A percentile compares a stretch with the other conserved stretches of the same genome.
Evolutionary conservation across 2,797 vertebrate species (phyloP).

Genomic region (Falco biarmicus): DNA sequence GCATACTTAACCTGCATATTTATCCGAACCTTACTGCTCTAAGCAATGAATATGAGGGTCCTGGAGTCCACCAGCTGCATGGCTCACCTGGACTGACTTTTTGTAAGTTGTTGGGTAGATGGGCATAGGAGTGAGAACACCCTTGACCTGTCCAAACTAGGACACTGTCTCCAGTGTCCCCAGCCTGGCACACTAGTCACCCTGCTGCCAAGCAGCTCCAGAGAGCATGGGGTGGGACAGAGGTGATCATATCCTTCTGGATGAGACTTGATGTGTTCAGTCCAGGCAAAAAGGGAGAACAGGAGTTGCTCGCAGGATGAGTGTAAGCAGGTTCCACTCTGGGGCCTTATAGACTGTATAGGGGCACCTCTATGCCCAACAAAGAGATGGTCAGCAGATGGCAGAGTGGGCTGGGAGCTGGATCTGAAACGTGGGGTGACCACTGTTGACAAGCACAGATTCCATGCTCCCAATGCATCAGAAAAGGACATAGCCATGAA

Average conservation of each 20-base stretch:
- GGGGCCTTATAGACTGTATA: neutral
- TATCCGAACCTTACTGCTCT: neutral
- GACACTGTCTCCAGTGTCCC: neutral
- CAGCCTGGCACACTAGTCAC: neutral
- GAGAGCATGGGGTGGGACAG: neutral
- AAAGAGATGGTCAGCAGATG: neutral
- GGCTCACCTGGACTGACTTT: neutral
- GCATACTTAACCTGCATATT: neutral
- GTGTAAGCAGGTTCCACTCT: neutral
- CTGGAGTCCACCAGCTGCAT: neutral
- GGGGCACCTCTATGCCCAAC: neutral
- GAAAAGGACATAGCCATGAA: neutral
- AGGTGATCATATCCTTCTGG: neutral
- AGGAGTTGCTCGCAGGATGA: neutral
- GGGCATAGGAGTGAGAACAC: neutral
- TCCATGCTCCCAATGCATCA: neutral
- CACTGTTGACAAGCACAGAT: rapidly evolving
- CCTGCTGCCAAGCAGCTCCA: neutral
- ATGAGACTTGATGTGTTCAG: neutral
- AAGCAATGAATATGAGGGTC: neutral
- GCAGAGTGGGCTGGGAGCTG: neutral
- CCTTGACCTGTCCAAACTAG: neutral
- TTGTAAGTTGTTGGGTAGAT: neutral
- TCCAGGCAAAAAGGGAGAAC: neutral
- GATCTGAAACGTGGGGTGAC: neutral